Evolutionary conservation across 2,113 vertebrate genomes (phyloP).

Genomic region (Damaliscus lunatus): DNA sequence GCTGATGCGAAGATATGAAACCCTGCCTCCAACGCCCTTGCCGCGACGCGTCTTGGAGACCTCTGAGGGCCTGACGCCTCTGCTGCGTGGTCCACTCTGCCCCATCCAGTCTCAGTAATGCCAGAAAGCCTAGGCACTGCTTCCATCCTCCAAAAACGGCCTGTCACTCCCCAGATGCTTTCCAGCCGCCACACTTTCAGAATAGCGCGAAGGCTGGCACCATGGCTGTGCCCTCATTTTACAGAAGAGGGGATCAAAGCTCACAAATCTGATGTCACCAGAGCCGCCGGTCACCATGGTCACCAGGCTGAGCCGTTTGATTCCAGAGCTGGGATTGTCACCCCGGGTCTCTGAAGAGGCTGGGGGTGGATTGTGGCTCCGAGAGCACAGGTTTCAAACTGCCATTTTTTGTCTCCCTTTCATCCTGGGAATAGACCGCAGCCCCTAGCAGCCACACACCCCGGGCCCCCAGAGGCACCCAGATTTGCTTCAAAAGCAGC

Average conservation of each 20-base stretch:
- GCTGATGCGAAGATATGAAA: neutral
- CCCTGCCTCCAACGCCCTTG: accelerated
- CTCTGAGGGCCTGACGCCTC: neutral
- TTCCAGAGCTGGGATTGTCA: neutral
- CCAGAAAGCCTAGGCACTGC: neutral
- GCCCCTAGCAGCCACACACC: accelerated
- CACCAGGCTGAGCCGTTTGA: neutral
- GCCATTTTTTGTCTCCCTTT: neutral
- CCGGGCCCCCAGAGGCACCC: neutral
- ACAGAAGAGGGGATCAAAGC: neutral
- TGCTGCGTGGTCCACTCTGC: accelerated
- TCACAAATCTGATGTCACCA: too few relatives aligned
- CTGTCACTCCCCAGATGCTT: accelerated
- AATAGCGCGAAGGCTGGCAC: neutral
- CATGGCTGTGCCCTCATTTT: neutral
- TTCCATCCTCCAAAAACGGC: neutral
- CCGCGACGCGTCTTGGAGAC: neutral
- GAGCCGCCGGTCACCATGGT: accelerated
- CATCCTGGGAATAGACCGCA: neutral
- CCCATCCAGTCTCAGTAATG: neutral
- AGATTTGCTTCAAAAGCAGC: neutral
- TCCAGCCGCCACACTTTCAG: neutral
- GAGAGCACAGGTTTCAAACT: accelerated
- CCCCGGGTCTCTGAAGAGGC: neutral
- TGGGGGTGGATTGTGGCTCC: neutral